Evolutionary conservation across 2,888 invertebrate genomes (phyloP).

Genomic region (Caenorhabditis becei): DNA sequence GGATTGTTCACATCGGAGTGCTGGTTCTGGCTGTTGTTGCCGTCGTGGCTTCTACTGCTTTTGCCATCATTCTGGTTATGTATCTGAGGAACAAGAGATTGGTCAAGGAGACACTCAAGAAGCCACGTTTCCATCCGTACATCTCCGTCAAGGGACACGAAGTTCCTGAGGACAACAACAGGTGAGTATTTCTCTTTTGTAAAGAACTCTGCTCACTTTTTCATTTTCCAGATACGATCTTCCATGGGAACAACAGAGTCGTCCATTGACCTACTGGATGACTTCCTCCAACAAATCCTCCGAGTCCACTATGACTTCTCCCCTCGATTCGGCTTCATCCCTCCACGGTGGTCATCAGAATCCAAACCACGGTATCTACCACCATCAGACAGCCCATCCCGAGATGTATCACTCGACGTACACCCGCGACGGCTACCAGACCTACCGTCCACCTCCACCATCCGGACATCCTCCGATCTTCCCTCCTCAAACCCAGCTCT

Average conservation of each 20-base stretch:
- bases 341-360: constrained; percentile 45
- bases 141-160: constrained; percentile 64
- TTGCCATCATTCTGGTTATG: constrained; percentile 66
- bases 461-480: constrained; percentile 55
- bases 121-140: constrained; percentile 67
- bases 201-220: too few species aligned
- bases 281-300: constrained; percentile 59
- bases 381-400: constrained; percentile 19
- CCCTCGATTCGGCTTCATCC: constrained; percentile 68
- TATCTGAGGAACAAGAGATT: constrained; percentile 67
- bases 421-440: constrained; percentile 63
- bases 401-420: constrained; percentile 57
- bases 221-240: constrained; percentile 68
- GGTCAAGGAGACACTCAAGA: constrained; percentile 56
- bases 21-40: constrained; percentile 68
- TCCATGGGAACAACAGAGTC: constrained; percentile 68
- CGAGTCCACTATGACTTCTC: constrained; percentile 68
- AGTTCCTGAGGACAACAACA: constrained; percentile 61
- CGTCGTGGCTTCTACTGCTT: constrained; percentile 65
- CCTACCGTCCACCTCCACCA: constrained; percentile 62
- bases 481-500: constrained; percentile 67
- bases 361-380: constrained; percentile 16
- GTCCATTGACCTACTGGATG: constrained; percentile 71
- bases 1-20: constrained; percentile 67
- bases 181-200: constrained; percentile 27